Evolutionary conservation across 2,888 invertebrate genomes (phyloP), one percentile per base, ranked within the genome.

Genomic region (Synanthedon vespiformis): DNA sequence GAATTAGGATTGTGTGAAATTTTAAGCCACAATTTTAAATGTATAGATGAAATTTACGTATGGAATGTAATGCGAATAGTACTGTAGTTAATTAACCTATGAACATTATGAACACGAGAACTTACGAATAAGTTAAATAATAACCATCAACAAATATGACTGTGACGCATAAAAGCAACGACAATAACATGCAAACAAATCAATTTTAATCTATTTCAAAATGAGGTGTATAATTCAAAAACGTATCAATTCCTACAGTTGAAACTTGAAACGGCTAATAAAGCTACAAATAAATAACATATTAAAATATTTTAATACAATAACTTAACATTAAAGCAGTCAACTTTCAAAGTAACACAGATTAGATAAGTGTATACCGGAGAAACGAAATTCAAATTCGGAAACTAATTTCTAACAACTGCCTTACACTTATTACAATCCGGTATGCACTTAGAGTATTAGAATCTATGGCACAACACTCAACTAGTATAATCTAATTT

Each of bases 231-330:
- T 54, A 58, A 61, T 61, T 58, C 44, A 44, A 61, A 67, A 77
- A 73, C 73, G 61, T 68, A 71, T 71, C 67, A 70, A 68, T 70
- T 64, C 71, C 67, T 77, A 48, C 48, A 77, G 64, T 82, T 79
- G 79, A 84, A 85, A 84, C 84, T 82, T 79, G 79, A 84, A 85
- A 84, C 84, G 70, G 74, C 67, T 68, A 65, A 77, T 85, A 82
- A 83, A 85, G 85, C 87, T 86, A 87, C 75, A 82, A 86, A 86
- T 87, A 85, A 87, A 87, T 86, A 87, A 87, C 87, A 80, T 76
- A 74, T 83, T 87, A 87, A 83, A 85, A 86, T 87, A 86, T 87
- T 78, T 74, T 77, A 80, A 81, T 84, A 85, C 80, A 81, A 85
- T 82, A 87, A 87, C 85, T 83, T 86, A 87, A 87, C 87, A 73